Evolutionary conservation across 2,797 vertebrate genomes (phyloP).

Genomic region (Phoeniculus purpureus): DNA sequence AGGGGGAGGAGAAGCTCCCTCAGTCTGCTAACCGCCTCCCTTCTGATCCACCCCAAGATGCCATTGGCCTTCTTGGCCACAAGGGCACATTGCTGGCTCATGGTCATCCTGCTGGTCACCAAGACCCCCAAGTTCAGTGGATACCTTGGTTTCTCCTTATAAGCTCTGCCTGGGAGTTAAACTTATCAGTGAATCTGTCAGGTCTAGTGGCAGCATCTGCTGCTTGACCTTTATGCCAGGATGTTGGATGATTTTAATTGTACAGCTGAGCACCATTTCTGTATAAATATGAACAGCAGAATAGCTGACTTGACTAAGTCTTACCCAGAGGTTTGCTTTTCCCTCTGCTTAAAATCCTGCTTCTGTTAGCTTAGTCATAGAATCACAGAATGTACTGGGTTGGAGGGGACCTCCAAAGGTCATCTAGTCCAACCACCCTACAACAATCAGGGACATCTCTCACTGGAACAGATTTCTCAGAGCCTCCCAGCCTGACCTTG

Average conservation of each 20-base stretch:
- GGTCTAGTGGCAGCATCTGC: slow-evolving; percentile 7
- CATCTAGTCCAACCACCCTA: no score
- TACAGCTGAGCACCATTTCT: not conserved
- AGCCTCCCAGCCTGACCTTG: no score
- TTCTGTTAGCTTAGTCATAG: not conserved
- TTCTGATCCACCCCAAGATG: no score
- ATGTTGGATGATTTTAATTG: not conserved
- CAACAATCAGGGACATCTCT: no score
- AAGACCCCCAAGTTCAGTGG: not conserved
- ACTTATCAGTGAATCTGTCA: not conserved
- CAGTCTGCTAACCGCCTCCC: no score
- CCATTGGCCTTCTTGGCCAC: no score
- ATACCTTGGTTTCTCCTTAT: not conserved
- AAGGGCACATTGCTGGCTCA: no score
- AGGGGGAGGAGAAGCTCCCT: no score
- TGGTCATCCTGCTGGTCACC: no score
- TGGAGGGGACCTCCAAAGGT: no score
- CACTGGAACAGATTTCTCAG: no score
- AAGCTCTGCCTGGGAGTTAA: not conserved
- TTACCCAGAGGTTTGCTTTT: not conserved
- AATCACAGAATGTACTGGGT: no score
- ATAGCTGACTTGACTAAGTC: not conserved
- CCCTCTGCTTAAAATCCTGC: not conserved
- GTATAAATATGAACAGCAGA: not conserved
- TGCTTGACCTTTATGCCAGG: slow-evolving; percentile 9